Percentiles rank a stretch among this genome's conserved stretches.
phyloP scores from a whole-genome alignment of 2,113 vertebrate genomes.

The Stictonetta naevosa region DNA sequence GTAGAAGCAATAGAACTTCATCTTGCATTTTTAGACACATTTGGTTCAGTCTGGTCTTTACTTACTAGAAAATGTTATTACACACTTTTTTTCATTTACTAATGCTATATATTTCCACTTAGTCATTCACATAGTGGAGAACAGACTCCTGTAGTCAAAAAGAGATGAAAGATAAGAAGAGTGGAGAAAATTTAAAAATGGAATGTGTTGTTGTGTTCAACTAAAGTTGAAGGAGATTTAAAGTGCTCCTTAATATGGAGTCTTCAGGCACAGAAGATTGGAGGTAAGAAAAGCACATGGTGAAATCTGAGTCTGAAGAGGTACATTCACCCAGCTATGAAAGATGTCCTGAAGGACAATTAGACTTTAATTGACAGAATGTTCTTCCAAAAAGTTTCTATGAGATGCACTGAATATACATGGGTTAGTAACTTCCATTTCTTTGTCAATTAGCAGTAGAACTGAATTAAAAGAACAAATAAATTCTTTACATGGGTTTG shows the following conservation, averaged over 20 bases:
- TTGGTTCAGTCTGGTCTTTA: neutral
- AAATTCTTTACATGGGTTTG: neutral
- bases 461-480: neutral
- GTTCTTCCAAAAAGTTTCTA: neutral
- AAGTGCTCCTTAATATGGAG: neutral
- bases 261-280: neutral
- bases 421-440: neutral
- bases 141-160: neutral
- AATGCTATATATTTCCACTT: accelerated
- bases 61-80: neutral
- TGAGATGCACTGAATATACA: neutral
- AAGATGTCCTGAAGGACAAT: neutral
- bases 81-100: neutral
- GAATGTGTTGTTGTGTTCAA: neutral
- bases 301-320: neutral
- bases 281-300: neutral
- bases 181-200: neutral
- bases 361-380: neutral
- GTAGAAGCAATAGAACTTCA: neutral
- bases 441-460: neutral
- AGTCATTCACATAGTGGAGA: neutral
- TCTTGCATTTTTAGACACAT: neutral
- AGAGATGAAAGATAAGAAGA: neutral
- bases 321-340: neutral
- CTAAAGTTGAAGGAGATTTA: neutral